Percentiles rank a stretch among this genome's conserved stretches.
phyloP scores from a whole-genome alignment of 2,797 vertebrate genomes.

The Cirrhinus molitorella region DNA sequence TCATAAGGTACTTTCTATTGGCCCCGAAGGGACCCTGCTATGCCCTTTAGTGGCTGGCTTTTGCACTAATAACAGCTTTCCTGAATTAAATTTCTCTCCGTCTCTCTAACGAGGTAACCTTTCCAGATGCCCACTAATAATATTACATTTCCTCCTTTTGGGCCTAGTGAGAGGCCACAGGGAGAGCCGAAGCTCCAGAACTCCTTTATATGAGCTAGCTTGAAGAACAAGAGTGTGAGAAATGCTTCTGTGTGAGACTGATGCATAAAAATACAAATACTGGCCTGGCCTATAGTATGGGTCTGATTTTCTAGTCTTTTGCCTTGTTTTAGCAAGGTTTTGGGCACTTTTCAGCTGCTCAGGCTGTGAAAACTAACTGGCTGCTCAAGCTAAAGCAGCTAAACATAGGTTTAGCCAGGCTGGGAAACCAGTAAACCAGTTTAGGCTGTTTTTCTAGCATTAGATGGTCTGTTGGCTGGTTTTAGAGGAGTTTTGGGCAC shows the following conservation, averaged over 20 bases:
- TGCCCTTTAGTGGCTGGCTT: slow-evolving; percentile 60
- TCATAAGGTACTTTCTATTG: slow-evolving; percentile 51
- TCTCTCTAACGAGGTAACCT: slow-evolving; percentile 69
- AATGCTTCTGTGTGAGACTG: slow-evolving; percentile 10
- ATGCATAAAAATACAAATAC: slow-evolving; percentile 12
- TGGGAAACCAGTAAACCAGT: no score
- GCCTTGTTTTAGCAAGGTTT: not conserved
- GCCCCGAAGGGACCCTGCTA: slow-evolving; percentile 43
- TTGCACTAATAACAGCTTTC: slow-evolving; percentile 62
- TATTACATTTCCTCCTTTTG: slow-evolving; percentile 61
- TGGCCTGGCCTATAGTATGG: not conserved
- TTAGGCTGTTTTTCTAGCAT: no score
- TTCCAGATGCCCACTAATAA: slow-evolving; percentile 67
- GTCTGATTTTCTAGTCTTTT: no score
- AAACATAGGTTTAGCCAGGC: not conserved
- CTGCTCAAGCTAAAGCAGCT: not conserved
- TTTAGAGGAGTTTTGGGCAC: no score
- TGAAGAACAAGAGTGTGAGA: slow-evolving; percentile 28
- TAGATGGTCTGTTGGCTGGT: no score
- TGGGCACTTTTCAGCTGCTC: not conserved
- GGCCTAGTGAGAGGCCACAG: slow-evolving; percentile 36
- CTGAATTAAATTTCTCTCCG: slow-evolving; percentile 63
- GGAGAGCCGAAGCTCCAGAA: slow-evolving; percentile 18
- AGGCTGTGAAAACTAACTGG: not conserved
- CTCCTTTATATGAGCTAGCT: slow-evolving; percentile 59